Conservation (phyloP, 2,888 invertebrate species). For the Lordiphosa fenestrarum region DNA sequence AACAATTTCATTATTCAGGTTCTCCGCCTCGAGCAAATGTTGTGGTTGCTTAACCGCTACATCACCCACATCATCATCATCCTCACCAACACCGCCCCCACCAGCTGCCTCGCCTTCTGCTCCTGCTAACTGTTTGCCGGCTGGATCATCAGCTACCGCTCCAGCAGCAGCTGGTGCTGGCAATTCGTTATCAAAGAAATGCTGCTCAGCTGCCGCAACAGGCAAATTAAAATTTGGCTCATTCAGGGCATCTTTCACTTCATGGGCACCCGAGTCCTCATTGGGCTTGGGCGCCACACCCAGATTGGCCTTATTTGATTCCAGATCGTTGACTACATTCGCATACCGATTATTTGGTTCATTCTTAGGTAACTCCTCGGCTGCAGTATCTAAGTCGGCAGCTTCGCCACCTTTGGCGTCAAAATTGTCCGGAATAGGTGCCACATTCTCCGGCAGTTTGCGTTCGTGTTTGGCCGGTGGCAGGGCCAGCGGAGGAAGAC, state of each 20-base stretch:
- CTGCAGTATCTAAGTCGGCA: constrained; percentile 60
- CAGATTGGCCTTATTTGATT: constrained; percentile 46
- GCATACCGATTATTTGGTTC: constrained; percentile 78
- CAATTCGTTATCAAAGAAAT: constrained; percentile 70
- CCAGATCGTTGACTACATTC: constrained; percentile 73
- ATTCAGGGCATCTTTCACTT: constrained; percentile 78
- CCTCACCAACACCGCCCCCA: constrained; percentile 48
- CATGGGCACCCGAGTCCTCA: constrained; percentile 79
- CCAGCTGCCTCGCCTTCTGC: constrained; percentile 35
- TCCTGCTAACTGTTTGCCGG: constrained; percentile 29
- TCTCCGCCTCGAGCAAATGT: constrained; percentile 76
- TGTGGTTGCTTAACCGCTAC: constrained; percentile 70
- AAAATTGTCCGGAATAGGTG: constrained; percentile 79
- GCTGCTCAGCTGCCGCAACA: constrained; percentile 71
- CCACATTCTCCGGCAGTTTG: constrained; percentile 78
- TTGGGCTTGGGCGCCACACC: constrained; percentile 48
- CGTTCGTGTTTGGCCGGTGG: constrained; percentile 65
- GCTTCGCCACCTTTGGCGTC: constrained; percentile 60
- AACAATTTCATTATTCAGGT: constrained; percentile 81
- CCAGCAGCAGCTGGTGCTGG: constrained; percentile 40
- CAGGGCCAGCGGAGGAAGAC: constrained; percentile 53
- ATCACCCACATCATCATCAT: constrained; percentile 70
- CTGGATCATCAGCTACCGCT: constrained; percentile 37
- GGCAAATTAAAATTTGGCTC: constrained; percentile 78
- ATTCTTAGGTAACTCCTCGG: constrained; percentile 64